Conservation (phyloP, 37 sponge, comb jelly and placozoan genomes). For the Agelas oroides region DNA sequence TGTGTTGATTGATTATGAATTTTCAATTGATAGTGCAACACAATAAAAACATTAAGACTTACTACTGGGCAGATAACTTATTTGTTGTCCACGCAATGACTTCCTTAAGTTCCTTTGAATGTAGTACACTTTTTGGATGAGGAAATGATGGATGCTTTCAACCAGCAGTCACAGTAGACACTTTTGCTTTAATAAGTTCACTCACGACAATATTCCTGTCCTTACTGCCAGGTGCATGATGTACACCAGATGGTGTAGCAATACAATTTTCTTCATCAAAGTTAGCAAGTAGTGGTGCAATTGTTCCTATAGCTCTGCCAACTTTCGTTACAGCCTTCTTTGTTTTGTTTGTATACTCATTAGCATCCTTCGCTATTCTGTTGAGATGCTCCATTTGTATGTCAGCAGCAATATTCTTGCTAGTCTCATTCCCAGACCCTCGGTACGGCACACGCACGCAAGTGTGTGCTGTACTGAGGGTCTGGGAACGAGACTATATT, state of each 20-base stretch:
- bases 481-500: too few species aligned
- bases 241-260: background rate
- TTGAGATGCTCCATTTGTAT: constrained; percentile 1
- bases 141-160: background rate
- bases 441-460: too few species aligned
- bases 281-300: background rate
- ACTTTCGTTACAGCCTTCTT: background rate
- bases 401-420: background rate
- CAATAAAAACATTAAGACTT: background rate
- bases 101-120: background rate
- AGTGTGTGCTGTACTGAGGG: too few species aligned
- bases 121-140: background rate
- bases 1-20: background rate
- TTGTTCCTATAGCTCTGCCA: background rate
- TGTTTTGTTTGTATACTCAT: background rate
- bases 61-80: background rate
- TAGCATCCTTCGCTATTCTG: background rate
- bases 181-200: too few species aligned
- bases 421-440: too few species aligned
- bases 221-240: too few species aligned
- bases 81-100: background rate
- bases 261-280: background rate
- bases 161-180: too few species aligned
- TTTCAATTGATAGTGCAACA: background rate
- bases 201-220: too few species aligned